These are phyloP conservation scores for Leptinotarsa peninsularis DNA, from an alignment of 2,888 invertebrate species.

Conservation along the genomic window DNA sequence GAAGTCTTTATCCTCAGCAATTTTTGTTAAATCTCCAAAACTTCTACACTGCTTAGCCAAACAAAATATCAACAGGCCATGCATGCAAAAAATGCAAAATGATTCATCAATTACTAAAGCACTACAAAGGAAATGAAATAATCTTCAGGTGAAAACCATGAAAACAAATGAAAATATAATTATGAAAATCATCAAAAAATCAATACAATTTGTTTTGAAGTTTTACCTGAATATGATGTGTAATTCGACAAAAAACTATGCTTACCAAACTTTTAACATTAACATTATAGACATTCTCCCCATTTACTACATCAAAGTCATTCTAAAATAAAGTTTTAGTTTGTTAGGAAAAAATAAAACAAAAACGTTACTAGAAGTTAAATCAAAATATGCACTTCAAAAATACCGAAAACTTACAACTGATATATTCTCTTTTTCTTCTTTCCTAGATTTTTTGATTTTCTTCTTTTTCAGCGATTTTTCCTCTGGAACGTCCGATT, in stretches of 20 bases:
- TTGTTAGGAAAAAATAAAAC: slow-evolving; percentile 56
- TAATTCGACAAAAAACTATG: slow-evolving; percentile 50
- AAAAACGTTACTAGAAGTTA: slow-evolving; percentile 32
- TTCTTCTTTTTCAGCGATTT: slow-evolving; percentile 69
- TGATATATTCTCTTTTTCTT: slow-evolving; percentile 77
- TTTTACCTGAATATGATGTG: slow-evolving; percentile 36
- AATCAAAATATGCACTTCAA: slow-evolving; percentile 32
- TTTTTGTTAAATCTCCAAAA: slow-evolving; percentile 73
- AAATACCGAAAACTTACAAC: slow-evolving; percentile 69
- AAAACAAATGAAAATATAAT: neutral
- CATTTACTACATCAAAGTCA: slow-evolving; percentile 65
- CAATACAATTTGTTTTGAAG: slow-evolving; percentile 13
- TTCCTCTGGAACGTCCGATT: slow-evolving; percentile 55
- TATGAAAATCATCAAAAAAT: neutral
- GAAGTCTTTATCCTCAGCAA: slow-evolving; percentile 63
- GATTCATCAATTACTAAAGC: slow-evolving; percentile 37
- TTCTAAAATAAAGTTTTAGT: slow-evolving; percentile 58
- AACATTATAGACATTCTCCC: slow-evolving; percentile 70
- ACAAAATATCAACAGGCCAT: slow-evolving; percentile 43
- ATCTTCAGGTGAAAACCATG: slow-evolving; percentile 1
- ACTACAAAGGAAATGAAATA: slow-evolving; percentile 7
- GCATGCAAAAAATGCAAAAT: slow-evolving; percentile 52
- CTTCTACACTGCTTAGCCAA: slow-evolving; percentile 69
- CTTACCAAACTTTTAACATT: slow-evolving; percentile 76
- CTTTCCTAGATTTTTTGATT: slow-evolving; percentile 74